Evolutionary conservation across 1,140 invertebrate species (phyloP).

Genomic region (Nymphalis io): DNA sequence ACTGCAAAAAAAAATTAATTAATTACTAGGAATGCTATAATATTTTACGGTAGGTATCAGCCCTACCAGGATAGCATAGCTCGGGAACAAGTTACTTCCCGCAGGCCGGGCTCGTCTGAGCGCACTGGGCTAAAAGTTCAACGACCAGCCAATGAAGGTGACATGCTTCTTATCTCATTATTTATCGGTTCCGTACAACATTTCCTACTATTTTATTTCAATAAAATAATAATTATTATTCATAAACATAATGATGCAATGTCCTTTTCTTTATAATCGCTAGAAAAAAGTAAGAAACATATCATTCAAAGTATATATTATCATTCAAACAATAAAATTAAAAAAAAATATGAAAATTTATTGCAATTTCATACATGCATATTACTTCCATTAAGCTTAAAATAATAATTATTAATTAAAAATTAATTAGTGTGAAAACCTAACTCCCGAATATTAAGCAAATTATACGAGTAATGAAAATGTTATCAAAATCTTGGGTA

Average conservation of each 20-base stretch:
- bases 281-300: neutral
- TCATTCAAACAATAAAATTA: neutral
- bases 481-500: neutral
- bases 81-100: conserved; percentile 39
- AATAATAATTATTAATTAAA: too few species aligned
- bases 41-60: conserved; percentile 44
- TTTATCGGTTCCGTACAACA: conserved; percentile 36
- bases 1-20: neutral
- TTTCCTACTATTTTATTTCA: conserved; percentile 27
- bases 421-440: too few species aligned
- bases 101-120: conserved; percentile 43
- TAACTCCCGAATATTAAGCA: neutral
- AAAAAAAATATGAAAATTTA: neutral
- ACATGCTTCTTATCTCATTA: conserved; percentile 44
- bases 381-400: too few species aligned
- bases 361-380: too few species aligned
- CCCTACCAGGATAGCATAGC: conserved; percentile 46
- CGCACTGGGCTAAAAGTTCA: conserved; percentile 68
- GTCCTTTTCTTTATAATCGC: neutral
- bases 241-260: conserved; percentile 3
- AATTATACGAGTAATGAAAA: too few species aligned
- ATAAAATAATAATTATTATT: conserved; percentile 15
- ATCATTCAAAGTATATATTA: too few species aligned
- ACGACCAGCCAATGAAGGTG: conserved; percentile 47
- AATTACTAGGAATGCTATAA: conserved; percentile 39